These are phyloP conservation scores for Selene dorsalis DNA, from an alignment of 2,797 vertebrate species.

Conservation along the genomic window DNA sequence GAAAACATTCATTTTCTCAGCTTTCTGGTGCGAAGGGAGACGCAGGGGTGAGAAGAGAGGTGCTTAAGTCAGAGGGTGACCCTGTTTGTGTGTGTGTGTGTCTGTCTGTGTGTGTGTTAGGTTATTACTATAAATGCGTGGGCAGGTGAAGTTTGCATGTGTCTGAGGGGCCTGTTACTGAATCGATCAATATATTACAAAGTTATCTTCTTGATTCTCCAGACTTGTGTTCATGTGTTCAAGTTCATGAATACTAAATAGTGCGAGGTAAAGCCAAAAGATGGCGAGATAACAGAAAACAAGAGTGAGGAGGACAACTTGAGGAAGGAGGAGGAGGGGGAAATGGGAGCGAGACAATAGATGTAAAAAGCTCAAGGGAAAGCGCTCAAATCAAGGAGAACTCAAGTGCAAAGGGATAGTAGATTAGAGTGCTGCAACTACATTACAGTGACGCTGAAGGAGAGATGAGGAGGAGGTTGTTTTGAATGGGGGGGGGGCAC, in stretches of 20 bases:
- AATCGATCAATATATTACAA: conserved; percentile 35
- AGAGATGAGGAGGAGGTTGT: conserved; percentile 16
- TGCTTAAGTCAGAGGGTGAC: conserved; percentile 44
- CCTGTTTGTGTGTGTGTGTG: no score
- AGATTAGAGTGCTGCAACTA: conserved; percentile 46
- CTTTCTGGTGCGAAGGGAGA: conserved; percentile 52
- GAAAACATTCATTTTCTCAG: conserved; percentile 73
- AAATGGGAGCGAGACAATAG: conserved; percentile 16
- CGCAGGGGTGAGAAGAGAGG: conserved; percentile 33
- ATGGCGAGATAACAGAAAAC: background rate
- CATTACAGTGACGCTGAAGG: conserved; percentile 24
- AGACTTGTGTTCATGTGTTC: conserved; percentile 7
- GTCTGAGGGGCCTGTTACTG: conserved; percentile 23
- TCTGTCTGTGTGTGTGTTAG: background rate
- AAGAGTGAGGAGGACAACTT: conserved; percentile 26
- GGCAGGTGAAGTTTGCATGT: conserved; percentile 15
- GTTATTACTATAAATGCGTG: conserved; percentile 17
- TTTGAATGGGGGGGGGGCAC: conserved; percentile 1
- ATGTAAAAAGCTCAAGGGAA: conserved; percentile 47
- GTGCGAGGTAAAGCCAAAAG: background rate
- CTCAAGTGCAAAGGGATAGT: conserved; percentile 47
- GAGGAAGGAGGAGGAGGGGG: background rate
- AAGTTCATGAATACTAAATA: background rate
- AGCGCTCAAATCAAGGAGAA: conserved; percentile 48
- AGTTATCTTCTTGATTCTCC: conserved; percentile 32